Conservation (phyloP, 1,140 invertebrate species). For the Cheumatopsyche charites region DNA sequence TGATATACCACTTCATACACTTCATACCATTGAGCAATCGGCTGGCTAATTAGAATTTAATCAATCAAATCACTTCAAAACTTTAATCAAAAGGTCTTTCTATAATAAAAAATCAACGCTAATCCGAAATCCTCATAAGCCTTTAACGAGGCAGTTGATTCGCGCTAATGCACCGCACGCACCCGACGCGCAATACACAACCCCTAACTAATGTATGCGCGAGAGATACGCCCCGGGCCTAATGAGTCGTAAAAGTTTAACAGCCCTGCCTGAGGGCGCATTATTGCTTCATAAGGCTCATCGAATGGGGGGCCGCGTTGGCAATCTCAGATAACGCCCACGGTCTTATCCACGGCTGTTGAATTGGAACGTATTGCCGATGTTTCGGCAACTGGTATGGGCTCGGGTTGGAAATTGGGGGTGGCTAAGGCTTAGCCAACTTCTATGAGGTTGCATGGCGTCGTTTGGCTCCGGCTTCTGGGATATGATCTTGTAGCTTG, state of each 20-base stretch:
- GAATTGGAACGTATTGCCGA: background rate
- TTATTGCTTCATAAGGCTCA: constrained; percentile 26
- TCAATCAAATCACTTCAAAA: too few species aligned
- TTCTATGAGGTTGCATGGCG: too few species aligned
- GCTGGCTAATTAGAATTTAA: too few species aligned
- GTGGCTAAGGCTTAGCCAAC: too few species aligned
- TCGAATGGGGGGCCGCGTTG: background rate
- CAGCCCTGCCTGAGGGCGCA: constrained; percentile 7
- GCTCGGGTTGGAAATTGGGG: too few species aligned
- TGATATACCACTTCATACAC: too few species aligned
- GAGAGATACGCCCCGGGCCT: background rate
- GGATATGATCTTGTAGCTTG: too few species aligned
- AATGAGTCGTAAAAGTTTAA: constrained; percentile 30
- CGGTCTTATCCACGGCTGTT: background rate
- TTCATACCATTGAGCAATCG: too few species aligned
- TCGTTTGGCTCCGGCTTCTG: too few species aligned
- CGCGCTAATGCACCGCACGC: background rate
- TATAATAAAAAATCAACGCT: too few species aligned
- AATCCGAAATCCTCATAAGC: background rate
- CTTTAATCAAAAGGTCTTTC: too few species aligned
- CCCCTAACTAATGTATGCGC: background rate
- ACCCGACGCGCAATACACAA: background rate
- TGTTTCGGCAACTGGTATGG: too few species aligned
- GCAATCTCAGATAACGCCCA: background rate
- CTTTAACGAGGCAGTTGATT: background rate